phyloP scores from a whole-genome alignment of 2,113 vertebrate species.

The Osmerus eperlanus region DNA sequence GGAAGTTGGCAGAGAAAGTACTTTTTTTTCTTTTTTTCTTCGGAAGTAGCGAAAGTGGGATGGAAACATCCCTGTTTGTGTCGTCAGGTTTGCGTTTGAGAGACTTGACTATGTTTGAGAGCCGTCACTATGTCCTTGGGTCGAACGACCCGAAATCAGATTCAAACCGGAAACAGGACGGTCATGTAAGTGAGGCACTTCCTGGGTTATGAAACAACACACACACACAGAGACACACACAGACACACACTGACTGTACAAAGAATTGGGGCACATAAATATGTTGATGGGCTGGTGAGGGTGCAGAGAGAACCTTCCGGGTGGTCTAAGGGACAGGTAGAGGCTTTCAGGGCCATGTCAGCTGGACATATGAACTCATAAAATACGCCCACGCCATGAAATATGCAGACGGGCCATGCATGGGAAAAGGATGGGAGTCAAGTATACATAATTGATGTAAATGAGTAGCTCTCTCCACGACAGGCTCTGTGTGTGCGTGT shows the following conservation, averaged over 20 bases:
- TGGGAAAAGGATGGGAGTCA: constrained; percentile 61
- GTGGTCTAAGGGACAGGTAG: constrained; percentile 61
- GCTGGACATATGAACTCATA: constrained; percentile 75
- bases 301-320: constrained; percentile 26
- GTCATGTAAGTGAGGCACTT: background rate
- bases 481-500: constrained; percentile 48
- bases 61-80: too few species aligned
- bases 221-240: constrained; percentile 11
- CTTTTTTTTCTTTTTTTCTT: too few species aligned
- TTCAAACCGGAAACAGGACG: background rate
- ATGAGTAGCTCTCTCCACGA: constrained; percentile 71
- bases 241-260: constrained; percentile 31
- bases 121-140: too few species aligned
- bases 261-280: constrained; percentile 5
- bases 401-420: constrained; percentile 68
- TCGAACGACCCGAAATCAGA: too few species aligned
- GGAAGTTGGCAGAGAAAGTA: background rate
- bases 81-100: too few species aligned
- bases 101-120: too few species aligned
- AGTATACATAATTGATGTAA: constrained; percentile 79
- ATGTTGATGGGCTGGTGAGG: constrained; percentile 1
- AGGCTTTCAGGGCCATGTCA: constrained; percentile 71
- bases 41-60: too few species aligned
- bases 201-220: constrained; percentile 2
- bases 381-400: constrained; percentile 71